Evolutionary conservation across 2,888 invertebrate species (phyloP).

Genomic region (Tholera decimalis): DNA sequence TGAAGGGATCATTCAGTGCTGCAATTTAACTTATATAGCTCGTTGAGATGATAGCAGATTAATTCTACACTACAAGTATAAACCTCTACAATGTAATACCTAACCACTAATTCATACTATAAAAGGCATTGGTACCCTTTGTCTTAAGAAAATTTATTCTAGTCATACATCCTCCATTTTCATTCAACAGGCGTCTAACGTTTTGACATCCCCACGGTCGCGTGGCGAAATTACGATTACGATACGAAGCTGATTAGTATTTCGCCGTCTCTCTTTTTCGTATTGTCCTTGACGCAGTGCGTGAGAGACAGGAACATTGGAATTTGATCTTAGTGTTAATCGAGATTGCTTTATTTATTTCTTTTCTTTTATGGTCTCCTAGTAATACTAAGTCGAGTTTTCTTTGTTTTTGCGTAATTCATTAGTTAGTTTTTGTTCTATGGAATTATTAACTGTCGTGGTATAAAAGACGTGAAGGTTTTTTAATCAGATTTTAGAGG

Average conservation of each 20-base stretch:
- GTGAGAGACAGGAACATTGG: slow-evolving; percentile 47
- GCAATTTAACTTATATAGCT: background rate
- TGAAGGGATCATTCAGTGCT: too few species aligned
- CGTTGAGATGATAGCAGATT: background rate
- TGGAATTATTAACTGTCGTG: slow-evolving; percentile 4
- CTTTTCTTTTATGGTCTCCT: slow-evolving; percentile 52
- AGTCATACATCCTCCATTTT: slow-evolving; percentile 53
- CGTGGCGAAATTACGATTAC: slow-evolving; percentile 66
- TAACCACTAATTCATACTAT: slow-evolving; percentile 42
- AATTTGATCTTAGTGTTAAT: slow-evolving; percentile 46
- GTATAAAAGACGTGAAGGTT: background rate
- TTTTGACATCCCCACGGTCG: slow-evolving; percentile 66
- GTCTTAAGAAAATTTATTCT: slow-evolving; percentile 59
- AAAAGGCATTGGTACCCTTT: slow-evolving; percentile 43
- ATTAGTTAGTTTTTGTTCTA: slow-evolving; percentile 9
- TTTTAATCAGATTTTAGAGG: background rate
- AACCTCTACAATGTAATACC: slow-evolving; percentile 2
- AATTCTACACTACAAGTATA: background rate
- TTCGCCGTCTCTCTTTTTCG: slow-evolving; percentile 53
- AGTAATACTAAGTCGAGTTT: slow-evolving; percentile 34
- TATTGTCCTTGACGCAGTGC: slow-evolving; percentile 51
- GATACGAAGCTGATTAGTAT: slow-evolving; percentile 54
- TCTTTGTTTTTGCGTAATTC: slow-evolving; percentile 37
- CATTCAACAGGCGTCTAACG: slow-evolving; percentile 55
- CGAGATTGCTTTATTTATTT: slow-evolving; percentile 40